Evolutionary conservation across 2,113 vertebrate genomes (phyloP), one percentile per base, ranked within the genome.

Genomic region (Plecturocebus donacophilus): DNA sequence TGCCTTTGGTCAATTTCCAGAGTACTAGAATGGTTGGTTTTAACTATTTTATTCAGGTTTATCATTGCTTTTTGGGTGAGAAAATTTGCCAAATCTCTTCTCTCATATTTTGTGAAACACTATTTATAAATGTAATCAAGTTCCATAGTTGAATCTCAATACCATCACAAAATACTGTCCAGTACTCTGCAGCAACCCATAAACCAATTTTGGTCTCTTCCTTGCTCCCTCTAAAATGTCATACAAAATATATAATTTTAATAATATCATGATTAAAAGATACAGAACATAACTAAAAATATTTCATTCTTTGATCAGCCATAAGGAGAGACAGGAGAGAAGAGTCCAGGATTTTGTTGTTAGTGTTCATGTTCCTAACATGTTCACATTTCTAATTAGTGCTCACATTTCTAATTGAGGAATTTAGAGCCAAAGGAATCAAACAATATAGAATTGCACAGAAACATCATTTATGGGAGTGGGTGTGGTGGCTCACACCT

Each of bases 211-310:
- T 86, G 61, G 17, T 91, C 25, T 86, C 77, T 86, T 84, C 21
- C 1, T 73, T 80, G 11, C 1, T 76, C 2, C 13, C 5, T 75
- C 27, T 80, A 64, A 83, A 77, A 87, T 84, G 47, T 79, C 45
- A 95, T 79, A 21, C 13, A 76, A 85, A 45, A 77, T 38, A 38
- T 17, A 30, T 27, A 30, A 71, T 35, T 95, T 93, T 77, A 88
- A 85, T 84, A 56, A 56, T 73, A 75, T 91, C 30, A 92, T 89
- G 40, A 76, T 86, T 42, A 79, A 75, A 96, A 83, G 3, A 84
- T n/a, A 83, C 6, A 21, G 6, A 75, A 19, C 6, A 30, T 8
- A 68, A 68, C 23, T 82, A 89, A 75, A 83, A 90, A 16, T 35
- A 35, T 40, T 81, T 70, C 32, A 52, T 42, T 94, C 23, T 87